phyloP scores from a whole-genome alignment of 2,113 vertebrate species.

The Lasiurus cinereus region DNA sequence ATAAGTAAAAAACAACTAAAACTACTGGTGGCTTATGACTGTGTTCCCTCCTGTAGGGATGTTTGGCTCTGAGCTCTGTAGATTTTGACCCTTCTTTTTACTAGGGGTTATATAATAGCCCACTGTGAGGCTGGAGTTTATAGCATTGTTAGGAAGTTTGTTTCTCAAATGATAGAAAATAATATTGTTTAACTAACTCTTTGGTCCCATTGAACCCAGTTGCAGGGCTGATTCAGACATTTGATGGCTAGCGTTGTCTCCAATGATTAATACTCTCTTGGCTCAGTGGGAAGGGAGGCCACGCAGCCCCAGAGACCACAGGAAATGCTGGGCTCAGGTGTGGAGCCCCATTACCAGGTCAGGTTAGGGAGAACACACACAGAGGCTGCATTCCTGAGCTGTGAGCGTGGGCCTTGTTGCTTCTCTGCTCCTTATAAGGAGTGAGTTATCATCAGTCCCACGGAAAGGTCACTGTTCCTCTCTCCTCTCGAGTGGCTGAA shows the following conservation, averaged over 20 bases:
- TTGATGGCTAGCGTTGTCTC: neutral
- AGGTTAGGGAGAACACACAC: neutral
- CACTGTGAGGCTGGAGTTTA: neutral
- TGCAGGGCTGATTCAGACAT: neutral
- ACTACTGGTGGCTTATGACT: neutral
- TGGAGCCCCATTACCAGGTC: neutral
- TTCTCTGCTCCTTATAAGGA: conserved; percentile 76
- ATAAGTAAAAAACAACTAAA: neutral
- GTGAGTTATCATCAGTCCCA: neutral
- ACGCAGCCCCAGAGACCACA: neutral
- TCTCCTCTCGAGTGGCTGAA: conserved; percentile 41
- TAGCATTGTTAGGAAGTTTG: neutral
- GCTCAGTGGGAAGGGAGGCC: neutral
- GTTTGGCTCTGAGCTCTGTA: neutral
- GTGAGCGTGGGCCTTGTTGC: neutral
- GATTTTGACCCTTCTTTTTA: neutral
- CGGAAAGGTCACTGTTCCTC: conserved; percentile 50
- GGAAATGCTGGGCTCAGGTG: neutral
- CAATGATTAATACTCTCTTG: neutral
- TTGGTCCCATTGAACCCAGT: neutral
- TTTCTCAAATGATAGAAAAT: conserved; percentile 32
- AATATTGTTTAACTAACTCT: neutral
- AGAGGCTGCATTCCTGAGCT: conserved; percentile 59
- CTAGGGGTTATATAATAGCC: conserved; percentile 1
- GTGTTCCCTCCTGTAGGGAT: neutral